Percentiles rank a stretch among this genome's conserved stretches.
phyloP scores from a whole-genome alignment of 2,888 invertebrate genomes.

The Apocheima hispidaria region DNA sequence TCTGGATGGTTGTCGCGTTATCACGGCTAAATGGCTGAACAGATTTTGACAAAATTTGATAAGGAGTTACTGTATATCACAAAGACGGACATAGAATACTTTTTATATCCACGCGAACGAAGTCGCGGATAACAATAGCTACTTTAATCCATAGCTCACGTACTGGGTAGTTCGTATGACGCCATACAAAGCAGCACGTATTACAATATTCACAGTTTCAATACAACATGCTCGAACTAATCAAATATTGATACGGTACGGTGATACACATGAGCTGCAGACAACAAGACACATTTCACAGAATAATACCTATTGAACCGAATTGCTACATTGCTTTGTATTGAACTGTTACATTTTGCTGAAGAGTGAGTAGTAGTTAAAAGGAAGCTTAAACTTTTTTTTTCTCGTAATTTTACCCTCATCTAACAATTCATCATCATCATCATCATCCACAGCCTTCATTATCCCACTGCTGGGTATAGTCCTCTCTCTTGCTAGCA shows the following conservation, averaged over 20 bases:
- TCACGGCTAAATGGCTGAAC: too few relatives aligned
- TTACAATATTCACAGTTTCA: constrained; percentile 33
- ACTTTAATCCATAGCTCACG: too few relatives aligned
- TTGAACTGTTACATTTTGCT: not conserved
- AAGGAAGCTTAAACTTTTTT: not conserved
- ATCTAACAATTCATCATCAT: too few relatives aligned
- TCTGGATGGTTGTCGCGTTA: too few relatives aligned
- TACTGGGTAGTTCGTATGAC: not conserved
- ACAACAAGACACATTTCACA: constrained; percentile 19
- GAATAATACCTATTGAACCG: constrained; percentile 5
- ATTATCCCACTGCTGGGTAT: not conserved
- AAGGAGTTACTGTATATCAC: too few relatives aligned
- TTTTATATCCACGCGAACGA: too few relatives aligned
- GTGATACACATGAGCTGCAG: constrained; percentile 19
- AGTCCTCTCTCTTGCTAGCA: too few relatives aligned
- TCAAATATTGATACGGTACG: constrained; percentile 31
- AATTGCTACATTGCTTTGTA: not conserved
- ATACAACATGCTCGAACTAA: constrained; percentile 32
- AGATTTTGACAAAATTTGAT: too few relatives aligned
- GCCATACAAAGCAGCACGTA: constrained; percentile 11
- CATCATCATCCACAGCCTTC: too few relatives aligned
- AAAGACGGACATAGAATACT: too few relatives aligned
- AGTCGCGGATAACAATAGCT: too few relatives aligned
- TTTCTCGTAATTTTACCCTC: too few relatives aligned
- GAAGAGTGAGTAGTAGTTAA: not conserved